phyloP scores from a whole-genome alignment of 2,888 invertebrate species.

The Aproaerema taeniolella region DNA sequence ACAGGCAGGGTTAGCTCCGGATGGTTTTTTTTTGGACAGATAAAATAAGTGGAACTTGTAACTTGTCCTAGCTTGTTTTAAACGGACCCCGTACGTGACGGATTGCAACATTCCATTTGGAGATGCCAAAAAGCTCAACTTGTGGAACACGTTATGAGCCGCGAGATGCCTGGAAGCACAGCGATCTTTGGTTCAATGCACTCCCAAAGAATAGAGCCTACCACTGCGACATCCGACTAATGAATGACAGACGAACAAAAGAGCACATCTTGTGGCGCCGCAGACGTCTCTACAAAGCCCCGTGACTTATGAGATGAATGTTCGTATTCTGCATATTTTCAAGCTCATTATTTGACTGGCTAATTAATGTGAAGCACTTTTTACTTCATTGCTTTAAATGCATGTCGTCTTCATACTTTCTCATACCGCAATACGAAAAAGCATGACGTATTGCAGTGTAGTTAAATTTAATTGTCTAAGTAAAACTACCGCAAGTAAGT shows the following conservation, averaged over 20 bases:
- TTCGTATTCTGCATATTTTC: too few relatives aligned
- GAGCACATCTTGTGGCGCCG: slow-evolving; percentile 40
- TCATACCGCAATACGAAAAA: too few relatives aligned
- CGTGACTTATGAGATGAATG: slow-evolving; percentile 34
- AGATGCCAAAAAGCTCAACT: slow-evolving; percentile 48
- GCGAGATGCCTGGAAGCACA: slow-evolving; percentile 50
- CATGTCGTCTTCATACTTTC: too few relatives aligned
- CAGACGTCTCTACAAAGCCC: slow-evolving; percentile 43
- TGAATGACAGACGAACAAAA: slow-evolving; percentile 70
- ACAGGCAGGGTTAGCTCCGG: slow-evolving; percentile 1
- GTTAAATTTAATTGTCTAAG: background rate
- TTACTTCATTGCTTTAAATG: too few relatives aligned
- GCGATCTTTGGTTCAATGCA: slow-evolving; percentile 63
- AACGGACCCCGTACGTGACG: slow-evolving; percentile 6
- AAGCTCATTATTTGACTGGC: too few relatives aligned
- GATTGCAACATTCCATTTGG: slow-evolving; percentile 35
- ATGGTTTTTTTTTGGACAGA: slow-evolving; percentile 1
- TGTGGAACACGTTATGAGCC: slow-evolving; percentile 60
- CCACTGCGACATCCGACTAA: slow-evolving; percentile 64
- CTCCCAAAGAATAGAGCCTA: slow-evolving; percentile 60
- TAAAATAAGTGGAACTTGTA: slow-evolving; percentile 1
- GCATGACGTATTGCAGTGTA: too few relatives aligned
- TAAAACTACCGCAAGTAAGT: slow-evolving; percentile 1
- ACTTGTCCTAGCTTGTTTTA: slow-evolving; percentile 8
- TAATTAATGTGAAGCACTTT: too few relatives aligned